Evolutionary conservation across 2,113 vertebrate genomes (phyloP).

Genomic region (Callionymus lyra): DNA sequence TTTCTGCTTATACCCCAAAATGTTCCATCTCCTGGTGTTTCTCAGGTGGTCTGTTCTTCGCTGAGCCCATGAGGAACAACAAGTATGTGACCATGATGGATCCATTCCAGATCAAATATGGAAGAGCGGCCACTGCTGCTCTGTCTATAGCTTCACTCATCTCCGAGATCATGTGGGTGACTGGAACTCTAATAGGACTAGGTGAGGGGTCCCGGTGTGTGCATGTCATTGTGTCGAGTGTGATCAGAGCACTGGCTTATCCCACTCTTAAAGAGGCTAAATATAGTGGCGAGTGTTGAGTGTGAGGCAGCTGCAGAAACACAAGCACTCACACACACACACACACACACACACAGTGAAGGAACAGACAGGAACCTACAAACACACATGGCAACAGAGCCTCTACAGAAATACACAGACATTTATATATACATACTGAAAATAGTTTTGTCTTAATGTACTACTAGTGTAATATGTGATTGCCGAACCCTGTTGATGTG

Average conservation of each 20-base stretch:
- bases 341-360: too few relatives aligned
- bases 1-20: too few relatives aligned
- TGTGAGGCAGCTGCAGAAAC: background rate
- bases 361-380: too few relatives aligned
- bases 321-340: background rate
- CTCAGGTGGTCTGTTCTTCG: conserved; percentile 54
- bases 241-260: background rate
- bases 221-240: too few relatives aligned
- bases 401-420: too few relatives aligned
- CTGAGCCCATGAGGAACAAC: conserved; percentile 51
- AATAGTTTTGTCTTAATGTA: too few relatives aligned
- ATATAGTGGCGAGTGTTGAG: background rate
- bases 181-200: conserved; percentile 70
- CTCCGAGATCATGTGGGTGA: conserved; percentile 74
- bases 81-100: conserved; percentile 61
- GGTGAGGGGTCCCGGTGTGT: conserved; percentile 49
- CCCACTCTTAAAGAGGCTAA: background rate
- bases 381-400: too few relatives aligned
- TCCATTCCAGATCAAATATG: conserved; percentile 56
- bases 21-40: background rate
- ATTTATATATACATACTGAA: too few relatives aligned
- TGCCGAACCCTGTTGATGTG: background rate
- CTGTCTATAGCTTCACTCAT: conserved; percentile 37
- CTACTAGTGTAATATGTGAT: too few relatives aligned
- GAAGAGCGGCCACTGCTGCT: conserved; percentile 39